Evolutionary conservation across 2,888 invertebrate genomes (phyloP), one percentile per base, ranked within the genome.

Genomic region (Chymomyza caudatula): DNA sequence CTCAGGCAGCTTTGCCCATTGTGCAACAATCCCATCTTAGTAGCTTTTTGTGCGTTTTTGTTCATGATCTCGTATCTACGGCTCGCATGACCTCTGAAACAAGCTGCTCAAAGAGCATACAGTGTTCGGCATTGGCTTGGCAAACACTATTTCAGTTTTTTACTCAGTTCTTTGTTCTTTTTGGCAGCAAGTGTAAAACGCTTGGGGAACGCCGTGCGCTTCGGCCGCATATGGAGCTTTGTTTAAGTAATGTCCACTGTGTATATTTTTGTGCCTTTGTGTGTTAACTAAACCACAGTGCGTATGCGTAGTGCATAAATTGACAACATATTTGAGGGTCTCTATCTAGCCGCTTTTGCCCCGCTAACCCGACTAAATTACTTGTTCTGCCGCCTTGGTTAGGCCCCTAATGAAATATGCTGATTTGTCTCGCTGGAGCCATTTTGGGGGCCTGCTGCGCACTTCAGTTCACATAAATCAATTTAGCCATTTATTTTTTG

Each of bases 401-500:
- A 20, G 8, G 19, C 15, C 22, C 51, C 51, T 51, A 51, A 51
- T 51, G 22, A 51, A 51, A 51, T 71, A 65, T 78, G 74, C 60
- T 64, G 65, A 67, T 76, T 67, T 68, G 55, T 51, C 63, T 64
- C 55, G 57, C 47, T 63, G n/a, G 47, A 51, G 17, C 42, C 49
- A 29, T 51, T 29, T 15, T 56, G 52, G 47, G 52, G 63, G 59
- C 57, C 53, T 58, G 47, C 42, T 15, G n/a, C 37, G 52, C 20
- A 55, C 47, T 25, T 65, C 49, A 53, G 44, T 49, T 15, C 15
- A 65, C 63, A 75, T 77, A 82, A 82, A 77, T 82, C 79, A 82
- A 73, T 78, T 77, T 73, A 64, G 63, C 70, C 56, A 71, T 71
- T 78, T 80, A 72, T 78, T 82, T 73, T 56, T 25, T 42, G n/a